Evolutionary conservation across 1,140 invertebrate genomes (phyloP).

Genomic region (Phymastichus coffea): DNA sequence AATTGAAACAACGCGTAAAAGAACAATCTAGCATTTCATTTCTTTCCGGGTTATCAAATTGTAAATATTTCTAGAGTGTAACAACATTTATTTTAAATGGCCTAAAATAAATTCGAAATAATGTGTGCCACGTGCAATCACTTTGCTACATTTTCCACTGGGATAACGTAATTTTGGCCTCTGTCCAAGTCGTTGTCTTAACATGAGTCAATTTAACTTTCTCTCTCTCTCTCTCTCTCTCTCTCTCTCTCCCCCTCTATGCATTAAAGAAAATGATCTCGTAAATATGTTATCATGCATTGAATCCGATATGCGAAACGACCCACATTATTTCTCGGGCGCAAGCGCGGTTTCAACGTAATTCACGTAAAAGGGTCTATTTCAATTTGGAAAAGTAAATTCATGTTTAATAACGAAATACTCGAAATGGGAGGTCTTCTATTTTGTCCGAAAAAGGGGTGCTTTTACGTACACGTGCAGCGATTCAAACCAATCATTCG

Average conservation of each 20-base stretch:
- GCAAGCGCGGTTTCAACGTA: too few relatives aligned
- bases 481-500: constrained; percentile 1
- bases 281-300: not conserved
- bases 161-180: constrained; percentile 17
- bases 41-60: too few relatives aligned
- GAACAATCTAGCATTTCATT: too few relatives aligned
- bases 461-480: not conserved
- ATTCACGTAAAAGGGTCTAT: too few relatives aligned
- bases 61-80: too few relatives aligned
- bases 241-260: too few relatives aligned
- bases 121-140: not conserved
- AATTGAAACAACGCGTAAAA: too few relatives aligned
- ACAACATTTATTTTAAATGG: not conserved
- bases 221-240: too few relatives aligned
- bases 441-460: too few relatives aligned
- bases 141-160: not conserved
- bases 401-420: too few relatives aligned
- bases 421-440: too few relatives aligned
- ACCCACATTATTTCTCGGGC: not conserved
- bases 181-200: constrained; percentile 17
- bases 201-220: constrained; percentile 22
- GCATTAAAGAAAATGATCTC: not conserved
- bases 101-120: not conserved
- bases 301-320: constrained; percentile 15
- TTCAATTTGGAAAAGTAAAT: not conserved